Base-by-base conservation (phyloP, 2,113 vertebrate genomes). In the Ceyx margarethae region DNA sequence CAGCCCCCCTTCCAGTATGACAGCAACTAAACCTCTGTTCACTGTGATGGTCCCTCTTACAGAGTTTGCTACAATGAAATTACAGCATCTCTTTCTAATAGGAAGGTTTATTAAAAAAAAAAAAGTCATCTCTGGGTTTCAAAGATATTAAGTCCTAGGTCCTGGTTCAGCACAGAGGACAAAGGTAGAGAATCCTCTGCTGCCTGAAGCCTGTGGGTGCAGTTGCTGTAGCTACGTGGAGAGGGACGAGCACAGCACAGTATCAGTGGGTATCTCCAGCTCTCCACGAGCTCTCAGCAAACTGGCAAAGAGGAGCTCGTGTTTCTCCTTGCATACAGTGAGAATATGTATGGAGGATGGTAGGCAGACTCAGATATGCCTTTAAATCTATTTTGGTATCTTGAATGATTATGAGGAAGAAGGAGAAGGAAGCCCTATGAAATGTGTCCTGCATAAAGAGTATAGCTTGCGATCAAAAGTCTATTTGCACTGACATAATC, bases 201-300 rank as follows among this genome's bases (percentile, higher is more conserved):
- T 81, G 28, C 19, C 48, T 13, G 46, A 22, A 37, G 68, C 28
- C 57, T 56, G 48, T 17, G 19, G 4, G 12, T 42, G 43, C 31
- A 13, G 33, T 15, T 53, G 5, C 4, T 31, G 5, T 1, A 10
- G 84, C 57, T 46, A 0, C 1, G 6, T 0, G 13, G 62, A 37
- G 53, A 60, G 37, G 13, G 35, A 35, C 10, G 22, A 66, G 51
- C 28, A 7, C 15, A 13, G 53, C 6, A 33, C 51, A 3, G 23
- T 6, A 4, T 6, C 26, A 1, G 45, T 4, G 62, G 31, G n/a
- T 11, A 4, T 15, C 57, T 28, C n/a, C 7, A 9, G 35, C 68
- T 40, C 45, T 28, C 15, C 1, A 17, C 9, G 19, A 67, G 21
- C 7, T 2, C 68, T 56, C 73, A n/a, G 86, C 62, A 79, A 11